Conservation (phyloP, 2,888 invertebrate genomes). For the Ecliptopera silaceata region DNA sequence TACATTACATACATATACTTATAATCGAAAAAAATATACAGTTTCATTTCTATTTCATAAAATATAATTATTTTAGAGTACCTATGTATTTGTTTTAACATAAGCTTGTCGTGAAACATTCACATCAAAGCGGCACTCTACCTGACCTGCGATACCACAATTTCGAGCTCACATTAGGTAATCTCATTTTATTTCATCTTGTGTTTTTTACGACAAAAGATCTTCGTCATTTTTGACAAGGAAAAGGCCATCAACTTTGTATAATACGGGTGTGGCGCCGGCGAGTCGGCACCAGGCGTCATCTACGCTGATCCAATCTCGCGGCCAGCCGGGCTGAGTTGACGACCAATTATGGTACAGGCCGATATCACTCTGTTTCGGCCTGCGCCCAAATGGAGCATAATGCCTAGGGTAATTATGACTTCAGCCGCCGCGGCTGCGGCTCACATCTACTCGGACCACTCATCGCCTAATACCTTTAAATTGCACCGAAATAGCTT, state of each 20-base stretch:
- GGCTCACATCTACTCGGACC: conserved; percentile 51
- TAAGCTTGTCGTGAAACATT: conserved; percentile 12
- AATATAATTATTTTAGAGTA: no score
- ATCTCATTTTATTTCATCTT: conserved; percentile 74
- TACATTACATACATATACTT: background rate
- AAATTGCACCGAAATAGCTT: conserved; percentile 62
- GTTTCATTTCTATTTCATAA: no score
- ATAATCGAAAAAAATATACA: no score
- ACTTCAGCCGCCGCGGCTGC: conserved; percentile 59
- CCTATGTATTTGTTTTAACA: conserved; percentile 26
- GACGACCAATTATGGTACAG: conserved; percentile 74
- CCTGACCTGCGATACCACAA: conserved; percentile 71
- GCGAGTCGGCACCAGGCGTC: conserved; percentile 65
- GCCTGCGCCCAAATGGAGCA: conserved; percentile 76
- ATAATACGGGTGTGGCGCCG: conserved; percentile 77
- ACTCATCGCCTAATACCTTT: conserved; percentile 59
- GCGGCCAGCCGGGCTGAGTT: conserved; percentile 56
- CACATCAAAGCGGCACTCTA: conserved; percentile 43
- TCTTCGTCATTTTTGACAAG: conserved; percentile 83
- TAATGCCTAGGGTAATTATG: conserved; percentile 82
- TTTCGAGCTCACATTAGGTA: conserved; percentile 73
- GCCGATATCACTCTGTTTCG: conserved; percentile 77
- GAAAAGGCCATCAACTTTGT: conserved; percentile 82
- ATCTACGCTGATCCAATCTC: conserved; percentile 76
- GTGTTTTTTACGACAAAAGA: conserved; percentile 77